Conservation (phyloP, 2,113 vertebrate species). For the Embiotoca jacksoni region DNA sequence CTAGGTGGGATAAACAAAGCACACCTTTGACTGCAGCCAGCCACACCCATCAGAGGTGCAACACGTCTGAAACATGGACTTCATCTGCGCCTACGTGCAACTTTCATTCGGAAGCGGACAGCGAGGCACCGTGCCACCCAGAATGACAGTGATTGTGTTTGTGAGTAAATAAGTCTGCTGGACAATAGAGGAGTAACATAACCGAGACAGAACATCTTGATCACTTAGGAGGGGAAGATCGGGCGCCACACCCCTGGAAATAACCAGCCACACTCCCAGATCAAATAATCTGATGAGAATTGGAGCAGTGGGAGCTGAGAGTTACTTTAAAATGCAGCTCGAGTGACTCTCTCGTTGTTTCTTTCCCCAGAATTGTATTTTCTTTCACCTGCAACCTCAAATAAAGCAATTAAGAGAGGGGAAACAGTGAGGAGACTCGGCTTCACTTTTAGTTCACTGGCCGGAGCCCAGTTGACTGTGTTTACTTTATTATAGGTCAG, state of each 20-base stretch:
- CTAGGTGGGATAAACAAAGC: too few species aligned
- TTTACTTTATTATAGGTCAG: slow-evolving; percentile 76
- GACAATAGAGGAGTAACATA: background rate
- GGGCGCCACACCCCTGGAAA: slow-evolving; percentile 6
- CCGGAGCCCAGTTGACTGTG: slow-evolving; percentile 47
- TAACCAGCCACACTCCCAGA: slow-evolving; percentile 2
- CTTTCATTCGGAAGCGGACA: too few species aligned
- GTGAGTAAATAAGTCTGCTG: slow-evolving; percentile 3
- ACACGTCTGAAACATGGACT: too few species aligned
- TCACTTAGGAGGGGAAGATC: background rate
- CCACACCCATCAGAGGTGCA: too few species aligned
- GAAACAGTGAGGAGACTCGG: slow-evolving; percentile 23
- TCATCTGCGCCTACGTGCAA: too few species aligned
- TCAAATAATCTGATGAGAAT: background rate
- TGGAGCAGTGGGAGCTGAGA: background rate
- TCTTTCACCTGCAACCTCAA: slow-evolving; percentile 28
- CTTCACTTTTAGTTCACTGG: slow-evolving; percentile 40
- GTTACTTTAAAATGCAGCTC: slow-evolving; percentile 1
- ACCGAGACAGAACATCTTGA: background rate
- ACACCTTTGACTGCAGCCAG: too few species aligned
- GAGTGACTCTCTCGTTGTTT: too few species aligned
- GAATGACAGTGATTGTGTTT: background rate
- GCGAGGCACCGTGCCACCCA: background rate
- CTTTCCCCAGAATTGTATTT: background rate
- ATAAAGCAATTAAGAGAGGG: slow-evolving; percentile 18